A percentile compares a stretch with the other conserved stretches of the same genome.
phyloP scores from a whole-genome alignment of 2,113 vertebrate genomes.

The Nematolebias whitei region DNA sequence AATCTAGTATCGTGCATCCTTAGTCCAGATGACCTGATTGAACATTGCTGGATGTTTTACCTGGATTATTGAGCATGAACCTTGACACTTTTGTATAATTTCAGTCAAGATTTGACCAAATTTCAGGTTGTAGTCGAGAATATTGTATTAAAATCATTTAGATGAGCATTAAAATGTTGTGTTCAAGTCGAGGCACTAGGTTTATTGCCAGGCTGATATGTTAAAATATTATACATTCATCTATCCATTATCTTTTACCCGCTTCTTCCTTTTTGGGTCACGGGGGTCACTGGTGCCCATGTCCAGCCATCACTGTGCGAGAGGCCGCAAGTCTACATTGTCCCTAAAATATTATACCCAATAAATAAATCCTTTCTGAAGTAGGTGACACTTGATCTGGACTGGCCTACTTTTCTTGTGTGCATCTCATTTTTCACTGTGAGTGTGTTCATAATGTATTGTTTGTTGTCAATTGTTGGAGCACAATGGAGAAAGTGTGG shows the following conservation, averaged over 20 bases:
- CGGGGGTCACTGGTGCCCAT: too few relatives aligned
- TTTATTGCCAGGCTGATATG: too few relatives aligned
- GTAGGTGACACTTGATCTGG: not conserved
- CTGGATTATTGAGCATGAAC: too few relatives aligned
- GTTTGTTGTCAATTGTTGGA: not conserved
- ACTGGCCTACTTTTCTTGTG: not conserved
- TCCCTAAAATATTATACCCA: not conserved
- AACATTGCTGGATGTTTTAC: too few relatives aligned
- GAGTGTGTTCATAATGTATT: not conserved
- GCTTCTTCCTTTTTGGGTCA: too few relatives aligned
- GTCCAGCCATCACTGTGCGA: too few relatives aligned
- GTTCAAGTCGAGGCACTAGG: too few relatives aligned
- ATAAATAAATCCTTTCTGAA: not conserved
- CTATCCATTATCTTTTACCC: too few relatives aligned
- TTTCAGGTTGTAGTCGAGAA: not conserved
- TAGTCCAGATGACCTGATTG: too few relatives aligned
- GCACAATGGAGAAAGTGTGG: not conserved
- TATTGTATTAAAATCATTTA: not conserved
- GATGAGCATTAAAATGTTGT: not conserved
- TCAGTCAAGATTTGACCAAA: not conserved
- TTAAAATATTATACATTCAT: too few relatives aligned
- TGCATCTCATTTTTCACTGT: not conserved
- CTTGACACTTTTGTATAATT: too few relatives aligned
- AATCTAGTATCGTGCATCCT: too few relatives aligned
- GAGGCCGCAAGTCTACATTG: not conserved